These are phyloP conservation scores for Lamellibrachia luymesi DNA, from an alignment of 1,140 invertebrate species.

Conservation along the genomic window DNA sequence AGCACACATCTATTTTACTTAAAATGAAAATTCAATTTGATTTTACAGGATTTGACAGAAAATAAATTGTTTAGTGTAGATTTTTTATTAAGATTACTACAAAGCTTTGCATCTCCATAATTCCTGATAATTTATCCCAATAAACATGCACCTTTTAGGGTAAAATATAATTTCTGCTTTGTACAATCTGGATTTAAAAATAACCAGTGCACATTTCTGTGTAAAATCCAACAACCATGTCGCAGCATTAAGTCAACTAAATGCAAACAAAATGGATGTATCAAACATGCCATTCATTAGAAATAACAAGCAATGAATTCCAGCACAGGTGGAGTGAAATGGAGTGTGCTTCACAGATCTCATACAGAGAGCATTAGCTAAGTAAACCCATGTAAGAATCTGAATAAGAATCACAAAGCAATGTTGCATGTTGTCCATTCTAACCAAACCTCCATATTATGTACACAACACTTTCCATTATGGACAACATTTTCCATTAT, in stretches of 20 bases:
- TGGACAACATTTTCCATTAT: not conserved
- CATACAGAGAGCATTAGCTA: not conserved
- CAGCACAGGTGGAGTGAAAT: not conserved
- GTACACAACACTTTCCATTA: not conserved
- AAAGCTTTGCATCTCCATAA: not conserved
- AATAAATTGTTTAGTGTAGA: not conserved
- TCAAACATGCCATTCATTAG: not conserved
- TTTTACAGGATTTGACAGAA: not conserved
- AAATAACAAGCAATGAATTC: not conserved
- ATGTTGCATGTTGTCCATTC: not conserved
- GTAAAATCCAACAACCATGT: not conserved
- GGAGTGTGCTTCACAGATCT: not conserved
- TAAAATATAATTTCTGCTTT: too few relatives aligned
- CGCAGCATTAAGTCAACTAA: not conserved
- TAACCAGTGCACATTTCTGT: not conserved
- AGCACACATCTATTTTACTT: not conserved
- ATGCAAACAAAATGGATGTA: not conserved
- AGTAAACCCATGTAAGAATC: not conserved
- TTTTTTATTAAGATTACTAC: not conserved
- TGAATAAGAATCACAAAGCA: not conserved
- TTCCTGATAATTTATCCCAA: not conserved
- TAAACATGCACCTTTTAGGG: too few relatives aligned
- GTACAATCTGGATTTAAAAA: not conserved
- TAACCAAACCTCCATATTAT: not conserved
- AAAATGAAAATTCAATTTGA: not conserved